Base-by-base conservation (phyloP, 2,113 vertebrate genomes). In the Turnix velox region DNA sequence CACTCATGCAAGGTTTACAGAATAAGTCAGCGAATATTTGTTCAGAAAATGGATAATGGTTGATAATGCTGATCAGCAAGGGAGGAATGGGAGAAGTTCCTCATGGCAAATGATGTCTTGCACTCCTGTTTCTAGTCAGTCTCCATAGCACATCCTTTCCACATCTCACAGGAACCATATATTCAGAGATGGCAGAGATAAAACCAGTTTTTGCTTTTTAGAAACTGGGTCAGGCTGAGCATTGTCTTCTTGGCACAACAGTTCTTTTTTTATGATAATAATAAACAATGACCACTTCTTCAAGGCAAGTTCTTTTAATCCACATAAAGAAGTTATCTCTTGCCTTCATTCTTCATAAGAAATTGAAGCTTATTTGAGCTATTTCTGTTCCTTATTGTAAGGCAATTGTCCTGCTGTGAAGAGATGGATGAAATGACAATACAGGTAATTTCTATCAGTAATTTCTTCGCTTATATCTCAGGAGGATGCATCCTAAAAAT, bases 371-470 rank as follows among this genome's bases (percentile, higher is more conserved):
- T 73, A 67, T 72, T 74, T 87, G 46, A 90, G 75, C 22, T 4
- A 74, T 75, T 84, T 85, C 71, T 90, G 39, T 37, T 83, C 72
- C 54, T 83, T 72, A 87, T 65, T 85, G 54, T 62, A 73, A 43
- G 77, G 82, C 59, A 88, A 79, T 93, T 80, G 86, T 31, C 72
- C 85, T 90, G 79, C 90, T 94, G 85, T 90, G 83, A 93, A 91
- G 65, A 55, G 79, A 88, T n/a, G 31, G 35, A 59, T 85, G 62
- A 83, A 83, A 90, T 31, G 59, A 86, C 75, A 31, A 74, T 86
- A 80, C 31, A 95, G 85, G 83, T 94, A 69, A 83, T 85, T 83
- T 82, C 58, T 87, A 54, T 51, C 72, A 37, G 31, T 66, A 63
- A 91, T 92, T 95, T 94, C 42, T 94, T 88, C 73, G 33, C 71